Evolutionary conservation across 23 tunicate species (phyloP), one percentile per base, ranked within the genome.

Genomic region (Trididemnum clinides): DNA sequence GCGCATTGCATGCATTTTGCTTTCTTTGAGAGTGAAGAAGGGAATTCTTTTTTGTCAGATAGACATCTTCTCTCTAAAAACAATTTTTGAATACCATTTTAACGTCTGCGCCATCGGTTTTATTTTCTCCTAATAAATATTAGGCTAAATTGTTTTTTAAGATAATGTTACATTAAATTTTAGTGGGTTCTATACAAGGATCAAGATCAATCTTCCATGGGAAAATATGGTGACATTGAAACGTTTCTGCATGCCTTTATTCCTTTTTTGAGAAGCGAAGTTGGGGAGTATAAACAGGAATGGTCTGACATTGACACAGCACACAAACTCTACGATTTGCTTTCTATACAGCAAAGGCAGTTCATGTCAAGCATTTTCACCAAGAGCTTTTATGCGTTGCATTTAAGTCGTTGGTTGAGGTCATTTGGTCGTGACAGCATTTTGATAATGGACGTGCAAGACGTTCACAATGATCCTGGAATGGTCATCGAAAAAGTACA

Each of bases 301-400:
- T 38, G 59, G 75, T 20, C 10, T 3, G 57, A n/a, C 38, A 37
- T 37, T 36, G 80, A 39, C 4, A 57, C 75, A 5, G 80, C 36
- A 37, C 29, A 74, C 15, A 74, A 74, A 74, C 30, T 74, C 22
- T 74, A 6, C 57, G 59, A 78, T 6, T 2, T 78, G 33, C 23
- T 78, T 3, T 3, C 18, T 18, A 2, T 39, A 19, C 86, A 82
- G 25, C 23, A 64, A 23, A 18, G 30, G 4, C 28, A 84, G 7
- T 39, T 35, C 44, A 28, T 62, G 38, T 38, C 31, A 1, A 6
- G 34, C 28, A 84, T 84, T 32, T 72, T 84, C 23, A 84, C 88
- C 2, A 84, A 51, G 4, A 83, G 88, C 6, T 75, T 71, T 50
- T 84, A 84, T 50, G 88, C 88, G 20, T 37, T 84, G 25, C 88